Evolutionary conservation across 2,113 vertebrate genomes (phyloP).

Genomic region (Antechinus stuartii): DNA sequence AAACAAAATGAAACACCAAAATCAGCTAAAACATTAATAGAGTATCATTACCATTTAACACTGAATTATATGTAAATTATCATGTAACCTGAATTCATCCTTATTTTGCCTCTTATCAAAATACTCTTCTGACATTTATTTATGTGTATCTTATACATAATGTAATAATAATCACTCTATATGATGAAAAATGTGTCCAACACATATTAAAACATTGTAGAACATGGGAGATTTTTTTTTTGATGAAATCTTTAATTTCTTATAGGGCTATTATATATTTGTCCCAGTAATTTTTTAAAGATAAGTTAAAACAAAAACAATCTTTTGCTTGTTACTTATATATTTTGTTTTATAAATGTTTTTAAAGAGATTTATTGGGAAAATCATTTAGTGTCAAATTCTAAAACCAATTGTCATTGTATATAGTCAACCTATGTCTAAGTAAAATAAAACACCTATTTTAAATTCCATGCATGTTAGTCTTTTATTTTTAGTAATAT

Average conservation of each 20-base stretch:
- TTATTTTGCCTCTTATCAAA: not conserved
- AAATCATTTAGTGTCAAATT: not conserved
- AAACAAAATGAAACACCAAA: not conserved
- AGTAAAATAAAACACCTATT: not conserved
- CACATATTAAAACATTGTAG: not conserved
- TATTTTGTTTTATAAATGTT: not conserved
- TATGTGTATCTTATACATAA: not conserved
- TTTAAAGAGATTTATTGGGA: not conserved
- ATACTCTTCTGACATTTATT: not conserved
- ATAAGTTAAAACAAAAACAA: not conserved
- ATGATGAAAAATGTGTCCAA: not conserved
- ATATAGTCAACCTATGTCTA: not conserved
- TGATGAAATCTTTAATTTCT: not conserved
- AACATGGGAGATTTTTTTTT: not conserved
- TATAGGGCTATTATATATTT: not conserved
- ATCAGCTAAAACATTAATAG: not conserved
- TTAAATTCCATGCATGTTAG: not conserved
- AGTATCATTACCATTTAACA: not conserved
- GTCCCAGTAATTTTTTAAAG: not conserved
- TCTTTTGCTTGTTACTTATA: not conserved
- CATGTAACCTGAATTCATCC: not conserved
- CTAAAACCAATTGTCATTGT: not conserved
- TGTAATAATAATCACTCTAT: not conserved
- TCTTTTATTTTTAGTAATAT: not conserved
- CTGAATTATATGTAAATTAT: not conserved